Percentiles rank a stretch among this genome's conserved stretches.
Evolutionary conservation across 2,797 vertebrate genomes (phyloP).

Genomic region (Strix occidentalis): DNA sequence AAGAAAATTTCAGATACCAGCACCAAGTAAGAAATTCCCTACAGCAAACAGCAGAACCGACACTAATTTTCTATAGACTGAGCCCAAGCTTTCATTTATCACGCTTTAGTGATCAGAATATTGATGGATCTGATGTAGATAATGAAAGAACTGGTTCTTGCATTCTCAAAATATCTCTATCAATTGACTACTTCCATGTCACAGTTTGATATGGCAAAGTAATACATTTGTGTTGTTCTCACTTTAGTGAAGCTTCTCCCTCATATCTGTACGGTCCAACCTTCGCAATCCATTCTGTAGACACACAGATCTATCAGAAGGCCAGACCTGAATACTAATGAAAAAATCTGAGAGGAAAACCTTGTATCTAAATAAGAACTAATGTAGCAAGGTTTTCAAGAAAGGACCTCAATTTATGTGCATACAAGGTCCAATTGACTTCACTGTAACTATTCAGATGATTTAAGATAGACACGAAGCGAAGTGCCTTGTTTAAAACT

Average conservation of each 20-base stretch:
- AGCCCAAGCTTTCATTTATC: slow-evolving; percentile 65
- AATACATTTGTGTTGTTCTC: background rate
- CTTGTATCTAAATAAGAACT: slow-evolving; percentile 28
- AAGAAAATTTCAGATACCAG: slow-evolving; percentile 83
- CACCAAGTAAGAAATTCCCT: slow-evolving; percentile 78
- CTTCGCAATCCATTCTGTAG: background rate
- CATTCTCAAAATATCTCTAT: slow-evolving; percentile 23
- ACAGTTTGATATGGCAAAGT: slow-evolving; percentile 13
- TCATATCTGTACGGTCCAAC: accelerated
- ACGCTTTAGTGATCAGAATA: slow-evolving; percentile 40
- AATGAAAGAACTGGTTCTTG: slow-evolving; percentile 15
- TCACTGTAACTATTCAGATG: background rate
- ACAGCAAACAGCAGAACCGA: slow-evolving; percentile 69
- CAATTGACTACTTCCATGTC: slow-evolving; percentile 1
- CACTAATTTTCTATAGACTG: slow-evolving; percentile 19
- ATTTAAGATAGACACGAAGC: background rate
- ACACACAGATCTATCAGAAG: background rate
- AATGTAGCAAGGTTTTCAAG: slow-evolving; percentile 9
- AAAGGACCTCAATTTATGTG: background rate
- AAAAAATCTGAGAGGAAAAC: background rate
- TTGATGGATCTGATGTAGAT: slow-evolving; percentile 44
- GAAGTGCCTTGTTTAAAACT: background rate
- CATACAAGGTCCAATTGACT: background rate
- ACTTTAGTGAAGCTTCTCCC: background rate
- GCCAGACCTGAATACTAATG: background rate